Conservation (phyloP, 2,888 invertebrate genomes). For the Drosophila buzzatii region DNA sequence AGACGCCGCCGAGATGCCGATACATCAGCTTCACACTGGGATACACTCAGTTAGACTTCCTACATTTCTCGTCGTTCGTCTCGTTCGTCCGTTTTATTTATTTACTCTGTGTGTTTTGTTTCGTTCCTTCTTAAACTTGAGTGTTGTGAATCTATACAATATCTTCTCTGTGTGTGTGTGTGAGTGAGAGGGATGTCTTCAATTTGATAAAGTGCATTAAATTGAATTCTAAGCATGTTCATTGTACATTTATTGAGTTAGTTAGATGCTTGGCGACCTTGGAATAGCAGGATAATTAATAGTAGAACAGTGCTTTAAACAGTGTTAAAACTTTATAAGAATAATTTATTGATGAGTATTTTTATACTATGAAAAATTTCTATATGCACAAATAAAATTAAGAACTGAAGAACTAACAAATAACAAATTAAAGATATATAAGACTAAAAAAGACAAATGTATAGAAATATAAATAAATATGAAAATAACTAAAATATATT, state of each 20-base stretch:
- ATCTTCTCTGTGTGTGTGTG: neutral
- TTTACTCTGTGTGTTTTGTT: slow-evolving; percentile 59
- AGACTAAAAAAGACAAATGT: neutral
- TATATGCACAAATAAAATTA: neutral
- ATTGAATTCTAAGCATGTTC: neutral
- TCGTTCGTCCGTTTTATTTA: slow-evolving; percentile 43
- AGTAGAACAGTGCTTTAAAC: neutral
- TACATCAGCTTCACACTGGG: slow-evolving; percentile 58
- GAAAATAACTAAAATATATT: neutral
- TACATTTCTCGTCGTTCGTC: slow-evolving; percentile 43
- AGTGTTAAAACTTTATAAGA: neutral
- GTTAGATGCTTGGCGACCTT: slow-evolving; percentile 19
- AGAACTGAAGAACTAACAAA: neutral
- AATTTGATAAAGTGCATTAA: slow-evolving; percentile 11
- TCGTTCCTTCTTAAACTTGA: slow-evolving; percentile 30
- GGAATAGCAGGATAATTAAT: slow-evolving; percentile 20
- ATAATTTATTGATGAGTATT: no score
- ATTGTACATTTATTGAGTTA: neutral
- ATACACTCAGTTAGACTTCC: slow-evolving; percentile 53
- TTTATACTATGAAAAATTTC: neutral
- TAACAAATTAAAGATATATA: neutral
- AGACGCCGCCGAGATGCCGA: slow-evolving; percentile 66
- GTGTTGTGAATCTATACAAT: slow-evolving; percentile 5
- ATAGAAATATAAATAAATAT: neutral
- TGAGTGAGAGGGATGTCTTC: slow-evolving; percentile 8